Conservation (phyloP, 2,797 vertebrate genomes). For the Spea hammondii region DNA sequence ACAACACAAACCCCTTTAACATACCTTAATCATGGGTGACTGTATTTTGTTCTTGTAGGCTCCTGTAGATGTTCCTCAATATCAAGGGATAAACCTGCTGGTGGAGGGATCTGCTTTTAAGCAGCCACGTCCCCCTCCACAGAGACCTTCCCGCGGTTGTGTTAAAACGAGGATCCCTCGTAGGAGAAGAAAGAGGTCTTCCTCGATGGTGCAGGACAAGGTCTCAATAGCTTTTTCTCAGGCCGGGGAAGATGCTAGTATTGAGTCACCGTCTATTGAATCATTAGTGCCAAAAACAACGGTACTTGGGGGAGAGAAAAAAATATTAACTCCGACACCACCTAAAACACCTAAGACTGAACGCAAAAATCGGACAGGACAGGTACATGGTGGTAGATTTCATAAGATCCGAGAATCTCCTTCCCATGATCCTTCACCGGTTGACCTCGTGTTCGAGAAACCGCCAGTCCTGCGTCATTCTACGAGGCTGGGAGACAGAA, state of each 20-base stretch:
- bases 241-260: fast-evolving
- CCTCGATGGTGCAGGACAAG: slow-evolving; percentile 32
- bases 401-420: not conserved
- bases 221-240: not conserved
- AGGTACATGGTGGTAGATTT: not conserved
- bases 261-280: not conserved
- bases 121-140: slow-evolving; percentile 53
- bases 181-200: slow-evolving; percentile 15
- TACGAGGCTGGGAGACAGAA: slow-evolving; percentile 5
- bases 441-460: slow-evolving; percentile 28
- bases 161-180: not conserved
- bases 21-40: too few species aligned
- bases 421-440: not conserved
- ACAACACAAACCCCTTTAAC: too few species aligned
- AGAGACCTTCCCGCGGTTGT: slow-evolving; percentile 8
- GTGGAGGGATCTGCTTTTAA: slow-evolving; percentile 78
- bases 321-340: not conserved
- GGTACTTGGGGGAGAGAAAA: not conserved
- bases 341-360: slow-evolving; percentile 6
- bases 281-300: slow-evolving; percentile 29
- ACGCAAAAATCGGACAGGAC: not conserved
- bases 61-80: slow-evolving; percentile 73
- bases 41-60: slow-evolving; percentile 62
- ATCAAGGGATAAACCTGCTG: slow-evolving; percentile 75
- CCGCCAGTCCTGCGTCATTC: not conserved